These are phyloP conservation scores for Lynx canadensis DNA, from an alignment of 2,113 vertebrate genomes.

Conservation along the genomic window DNA sequence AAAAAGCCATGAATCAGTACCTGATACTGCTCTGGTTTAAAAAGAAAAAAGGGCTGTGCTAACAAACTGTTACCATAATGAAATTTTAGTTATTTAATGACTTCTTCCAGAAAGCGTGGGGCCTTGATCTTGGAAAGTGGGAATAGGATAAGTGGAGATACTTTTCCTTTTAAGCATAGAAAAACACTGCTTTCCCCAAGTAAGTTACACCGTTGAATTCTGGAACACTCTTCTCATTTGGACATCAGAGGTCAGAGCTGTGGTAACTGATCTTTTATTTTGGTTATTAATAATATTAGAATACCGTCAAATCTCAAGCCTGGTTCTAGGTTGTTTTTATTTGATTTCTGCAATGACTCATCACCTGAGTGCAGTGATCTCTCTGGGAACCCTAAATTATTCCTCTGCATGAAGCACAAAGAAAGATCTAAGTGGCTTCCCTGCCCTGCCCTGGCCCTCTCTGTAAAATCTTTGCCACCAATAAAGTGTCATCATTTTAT, in stretches of 20 bases:
- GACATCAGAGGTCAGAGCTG: not conserved
- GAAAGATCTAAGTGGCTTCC: not conserved
- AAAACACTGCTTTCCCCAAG: not conserved
- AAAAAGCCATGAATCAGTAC: not conserved
- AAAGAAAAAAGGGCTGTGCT: not conserved
- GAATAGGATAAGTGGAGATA: not conserved
- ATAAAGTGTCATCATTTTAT: not conserved
- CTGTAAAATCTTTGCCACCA: not conserved
- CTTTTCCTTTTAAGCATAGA: not conserved
- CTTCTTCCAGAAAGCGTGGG: not conserved
- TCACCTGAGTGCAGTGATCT: not conserved
- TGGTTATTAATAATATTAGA: slow-evolving; percentile 1
- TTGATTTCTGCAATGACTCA: slow-evolving; percentile 10
- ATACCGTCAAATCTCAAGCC: not conserved
- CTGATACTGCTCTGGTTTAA: not conserved
- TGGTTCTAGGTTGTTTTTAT: slow-evolving; percentile 10
- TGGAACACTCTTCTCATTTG: not conserved
- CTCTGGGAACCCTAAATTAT: not conserved
- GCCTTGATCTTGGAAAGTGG: not conserved
- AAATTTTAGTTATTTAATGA: not conserved
- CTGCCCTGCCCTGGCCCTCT: not conserved
- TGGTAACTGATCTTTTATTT: not conserved
- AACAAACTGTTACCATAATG: not conserved
- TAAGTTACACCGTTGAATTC: not conserved
- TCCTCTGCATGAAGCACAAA: not conserved